Base-by-base conservation (phyloP, 2,113 vertebrate genomes). In the Eleginops maclovinus region DNA sequence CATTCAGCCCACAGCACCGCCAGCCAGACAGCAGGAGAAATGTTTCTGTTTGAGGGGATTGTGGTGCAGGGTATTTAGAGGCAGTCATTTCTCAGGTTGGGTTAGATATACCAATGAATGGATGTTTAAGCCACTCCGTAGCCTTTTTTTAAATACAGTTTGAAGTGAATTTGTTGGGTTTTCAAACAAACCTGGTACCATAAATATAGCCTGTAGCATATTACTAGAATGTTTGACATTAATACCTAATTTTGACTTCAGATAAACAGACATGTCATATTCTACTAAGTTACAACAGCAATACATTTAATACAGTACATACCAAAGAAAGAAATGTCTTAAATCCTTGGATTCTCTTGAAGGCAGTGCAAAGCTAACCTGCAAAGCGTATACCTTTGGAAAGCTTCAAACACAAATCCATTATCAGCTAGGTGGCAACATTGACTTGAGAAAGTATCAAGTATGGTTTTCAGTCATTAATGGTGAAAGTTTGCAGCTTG, bases 1-100 rank as follows among this genome's bases (percentile, higher is more conserved):
- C 74, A 77, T 72, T 77, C 82, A 77, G 73, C 77, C 75, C 62
- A 60, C n/a, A 73, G 66, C 43, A 11, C 49, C 24, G 55, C 41
- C n/a, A 75, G 68, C 0, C 77, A 70, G 63, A 61, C 21, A n/a
- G 70, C 72, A 11, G 40, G 21, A 47, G 31, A 66, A 31, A 55
- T 3, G 62, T 49, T 72, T 66, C 8, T 76, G 31, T 62, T 84
- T 63, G 26, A 62, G 24, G 13, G 43, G 71, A 21, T 47, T 65
- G 75, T 49, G 70, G 46, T 17, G 54, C 53, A 65, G 59, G 36
- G 43, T 47, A 58, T 77, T 78, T 56, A 72, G 31, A 36, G 31
- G 31, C 31, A 36, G 68, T 44, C 55, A 69, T 64, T 59, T 54
- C 17, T 55, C 4, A 36, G 43, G 9, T 16, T 9, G 17, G 21